A percentile compares a stretch with the other conserved stretches of the same genome.
Conservation (phyloP, 2,113 vertebrate species). For the Hippoglossus stenolepis region DNA sequence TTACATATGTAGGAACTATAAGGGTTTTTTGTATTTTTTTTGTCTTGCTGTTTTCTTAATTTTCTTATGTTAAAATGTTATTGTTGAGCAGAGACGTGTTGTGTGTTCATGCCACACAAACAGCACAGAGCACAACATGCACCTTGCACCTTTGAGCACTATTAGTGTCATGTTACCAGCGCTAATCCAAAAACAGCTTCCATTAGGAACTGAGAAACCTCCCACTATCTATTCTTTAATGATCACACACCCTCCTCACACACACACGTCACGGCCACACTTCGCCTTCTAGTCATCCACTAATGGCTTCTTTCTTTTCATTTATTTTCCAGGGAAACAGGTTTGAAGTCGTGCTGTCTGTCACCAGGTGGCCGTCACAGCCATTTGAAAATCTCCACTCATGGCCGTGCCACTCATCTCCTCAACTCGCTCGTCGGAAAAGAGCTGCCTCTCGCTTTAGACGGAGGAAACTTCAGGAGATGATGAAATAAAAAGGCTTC, state of each 20-base stretch:
- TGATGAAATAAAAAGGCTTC: not conserved
- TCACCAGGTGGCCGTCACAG: constrained; percentile 28
- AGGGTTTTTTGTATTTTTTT: too few relatives aligned
- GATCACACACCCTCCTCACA: too few relatives aligned
- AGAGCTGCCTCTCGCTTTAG: too few relatives aligned
- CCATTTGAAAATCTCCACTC: constrained; percentile 34
- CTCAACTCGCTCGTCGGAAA: too few relatives aligned
- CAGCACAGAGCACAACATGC: not conserved
- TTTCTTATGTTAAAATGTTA: too few relatives aligned
- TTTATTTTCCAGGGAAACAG: constrained; percentile 14
- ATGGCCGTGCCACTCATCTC: not conserved
- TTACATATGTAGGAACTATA: not conserved
- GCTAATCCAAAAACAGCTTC: too few relatives aligned
- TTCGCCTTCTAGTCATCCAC: constrained; percentile 1
- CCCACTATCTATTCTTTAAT: too few relatives aligned
- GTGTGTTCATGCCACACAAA: not conserved
- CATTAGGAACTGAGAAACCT: too few relatives aligned
- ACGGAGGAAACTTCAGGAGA: too few relatives aligned
- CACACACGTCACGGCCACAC: too few relatives aligned
- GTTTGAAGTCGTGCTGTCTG: constrained; percentile 32
- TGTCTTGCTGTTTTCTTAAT: not conserved
- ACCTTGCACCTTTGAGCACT: not conserved
- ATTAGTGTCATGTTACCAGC: too few relatives aligned
- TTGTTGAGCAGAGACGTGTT: not conserved
- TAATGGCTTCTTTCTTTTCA: constrained; percentile 13